These are phyloP conservation scores for Halesus radiatus DNA, from an alignment of 1,140 invertebrate genomes.

Conservation along the genomic window DNA sequence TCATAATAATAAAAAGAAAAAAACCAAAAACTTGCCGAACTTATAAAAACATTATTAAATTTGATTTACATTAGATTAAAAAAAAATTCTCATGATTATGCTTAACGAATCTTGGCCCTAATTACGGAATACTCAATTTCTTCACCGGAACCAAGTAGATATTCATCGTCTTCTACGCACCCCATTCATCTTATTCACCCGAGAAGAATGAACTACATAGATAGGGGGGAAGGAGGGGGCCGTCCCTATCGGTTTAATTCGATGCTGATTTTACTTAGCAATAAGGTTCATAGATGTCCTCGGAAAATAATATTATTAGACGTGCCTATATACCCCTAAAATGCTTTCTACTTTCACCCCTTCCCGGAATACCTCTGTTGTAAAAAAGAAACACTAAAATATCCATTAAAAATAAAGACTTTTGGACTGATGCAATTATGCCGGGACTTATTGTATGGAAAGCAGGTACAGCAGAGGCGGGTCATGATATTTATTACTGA, in stretches of 20 bases:
- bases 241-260: conserved; percentile 47
- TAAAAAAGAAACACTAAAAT: conserved; percentile 35
- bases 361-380: conserved; percentile 1
- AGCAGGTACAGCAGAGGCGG: no score
- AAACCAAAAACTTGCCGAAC: no score
- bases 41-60: no score
- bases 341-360: conserved; percentile 29
- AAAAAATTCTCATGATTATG: no score
- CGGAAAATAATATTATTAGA: conserved; percentile 49
- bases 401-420: conserved; percentile 27
- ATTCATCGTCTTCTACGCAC: neutral
- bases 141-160: no score
- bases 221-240: conserved; percentile 20
- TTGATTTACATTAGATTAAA: no score
- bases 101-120: no score
- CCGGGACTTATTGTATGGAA: neutral
- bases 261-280: conserved; percentile 49
- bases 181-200: neutral
- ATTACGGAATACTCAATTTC: no score
- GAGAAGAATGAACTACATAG: neutral
- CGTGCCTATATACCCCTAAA: conserved; percentile 25
- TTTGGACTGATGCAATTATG: conserved; percentile 19
- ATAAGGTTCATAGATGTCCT: conserved; percentile 30
- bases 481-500: no score
- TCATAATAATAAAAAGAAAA: no score